Evolutionary conservation across 2,797 vertebrate species (phyloP).

Genomic region (Sebastiscus tertius): DNA sequence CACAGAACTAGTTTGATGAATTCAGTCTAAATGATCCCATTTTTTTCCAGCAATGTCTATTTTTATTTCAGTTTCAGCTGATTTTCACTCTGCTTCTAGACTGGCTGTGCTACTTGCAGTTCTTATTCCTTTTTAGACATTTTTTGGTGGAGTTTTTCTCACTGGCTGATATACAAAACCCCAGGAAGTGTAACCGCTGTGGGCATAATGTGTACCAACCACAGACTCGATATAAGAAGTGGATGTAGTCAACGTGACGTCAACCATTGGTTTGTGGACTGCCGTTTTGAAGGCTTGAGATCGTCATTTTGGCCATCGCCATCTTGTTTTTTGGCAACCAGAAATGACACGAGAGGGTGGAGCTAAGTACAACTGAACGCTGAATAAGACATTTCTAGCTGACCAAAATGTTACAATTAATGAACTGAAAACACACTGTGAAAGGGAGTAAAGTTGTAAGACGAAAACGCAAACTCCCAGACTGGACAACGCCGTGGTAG

Average conservation of each 20-base stretch:
- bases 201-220: background rate
- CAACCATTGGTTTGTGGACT: background rate
- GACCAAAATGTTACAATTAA: too few relatives aligned
- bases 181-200: background rate
- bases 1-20: slow-evolving; percentile 14
- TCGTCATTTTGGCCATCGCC: background rate
- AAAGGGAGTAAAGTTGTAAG: too few relatives aligned
- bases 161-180: background rate
- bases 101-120: background rate
- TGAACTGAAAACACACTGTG: too few relatives aligned
- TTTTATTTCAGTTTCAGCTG: slow-evolving; percentile 17
- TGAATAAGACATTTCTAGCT: too few relatives aligned
- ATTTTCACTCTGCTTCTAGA: slow-evolving; percentile 4
- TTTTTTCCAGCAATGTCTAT: background rate
- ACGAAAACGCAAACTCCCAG: too few relatives aligned
- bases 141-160: slow-evolving; percentile 1
- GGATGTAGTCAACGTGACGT: background rate
- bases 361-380: too few relatives aligned
- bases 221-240: background rate
- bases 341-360: background rate
- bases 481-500: too few relatives aligned
- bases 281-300: background rate
- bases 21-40: slow-evolving; percentile 16
- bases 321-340: background rate
- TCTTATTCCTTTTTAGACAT: background rate